Base-by-base conservation (phyloP, 2,797 vertebrate genomes). In the Austrolebias charrua region DNA sequence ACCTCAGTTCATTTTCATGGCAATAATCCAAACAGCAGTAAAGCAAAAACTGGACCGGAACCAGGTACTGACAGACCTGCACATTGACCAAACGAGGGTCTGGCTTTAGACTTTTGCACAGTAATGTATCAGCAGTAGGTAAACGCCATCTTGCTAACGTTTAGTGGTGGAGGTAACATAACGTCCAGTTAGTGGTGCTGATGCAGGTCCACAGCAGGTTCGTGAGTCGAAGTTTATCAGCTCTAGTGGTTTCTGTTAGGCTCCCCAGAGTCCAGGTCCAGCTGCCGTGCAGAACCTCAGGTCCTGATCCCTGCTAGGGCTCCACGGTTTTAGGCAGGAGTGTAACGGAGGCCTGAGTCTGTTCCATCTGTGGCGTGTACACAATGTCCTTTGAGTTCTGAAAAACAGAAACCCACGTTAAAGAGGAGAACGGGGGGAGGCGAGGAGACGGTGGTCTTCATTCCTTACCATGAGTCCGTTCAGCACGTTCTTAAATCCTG, bases 401-500 rank as follows among this genome's bases (percentile, higher is more conserved):
- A 40, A 75, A 79, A 59, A 48, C 5, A 64, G n/a, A 1, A 69
- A 55, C 2, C 1, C 24, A 6, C 1, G 19, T 42, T 1, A 44
- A 28, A 61, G 47, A 13, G 28, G 43, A 2, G 19, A 4, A 55
- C 18, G 13, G 33, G n/a, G n/a, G 60, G 43, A 58, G 24, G 3
- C 75, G 35, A 38, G 35, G 35, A 38, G 35, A 38, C 3, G 10
- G 35, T 9, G 10, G 35, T 11, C 12, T 38, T 11, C 9, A 38
- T 66, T 78, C 0, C 6, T 4, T 0, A 82, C 83, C 47, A 42
- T 85, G 63, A 59, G 81, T 59, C 65, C 76, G 0, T 47, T 85
- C 58, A 83, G 76, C 71, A 87, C 69, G 50, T 78, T 81, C 74
- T 89, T 88, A 59, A 90, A 78, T 61, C 44, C 35, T 0, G 81